Evolutionary conservation across 1,140 invertebrate species (phyloP).

Genomic region (Onthophagus taurus): DNA sequence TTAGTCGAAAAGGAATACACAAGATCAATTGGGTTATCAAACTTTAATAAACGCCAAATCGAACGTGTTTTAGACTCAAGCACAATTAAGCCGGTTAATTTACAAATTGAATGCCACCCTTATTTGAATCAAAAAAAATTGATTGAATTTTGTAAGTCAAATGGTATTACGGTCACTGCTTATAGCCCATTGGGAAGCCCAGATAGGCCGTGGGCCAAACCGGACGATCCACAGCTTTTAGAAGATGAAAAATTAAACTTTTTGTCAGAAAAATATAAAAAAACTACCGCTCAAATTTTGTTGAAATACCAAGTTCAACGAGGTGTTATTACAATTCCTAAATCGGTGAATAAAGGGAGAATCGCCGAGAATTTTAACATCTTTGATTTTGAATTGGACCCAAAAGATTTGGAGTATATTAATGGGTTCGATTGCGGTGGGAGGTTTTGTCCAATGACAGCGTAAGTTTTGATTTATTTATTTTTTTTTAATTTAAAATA

Average conservation of each 20-base stretch:
- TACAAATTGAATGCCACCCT: conserved; percentile 51
- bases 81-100: conserved; percentile 1
- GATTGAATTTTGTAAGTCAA: conserved; percentile 57
- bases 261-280: conserved; percentile 57
- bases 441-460: conserved; percentile 10
- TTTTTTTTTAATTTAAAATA: not conserved
- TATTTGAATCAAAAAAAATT: conserved; percentile 73
- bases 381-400: conserved; percentile 55
- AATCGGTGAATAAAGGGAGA: conserved; percentile 53
- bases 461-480: conserved; percentile 5
- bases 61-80: conserved; percentile 51
- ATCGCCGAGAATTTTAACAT: conserved; percentile 59
- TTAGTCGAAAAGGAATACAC: conserved; percentile 60
- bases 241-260: conserved; percentile 51
- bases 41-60: conserved; percentile 81
- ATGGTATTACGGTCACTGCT: conserved; percentile 61
- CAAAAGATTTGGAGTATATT: conserved; percentile 42
- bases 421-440: conserved; percentile 31
- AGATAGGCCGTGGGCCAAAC: conserved; percentile 57
- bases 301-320: conserved; percentile 49
- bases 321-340: conserved; percentile 40
- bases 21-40: conserved; percentile 78
- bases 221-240: conserved; percentile 43
- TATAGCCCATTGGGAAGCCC: conserved; percentile 73
- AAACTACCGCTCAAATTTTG: conserved; percentile 57